Base-by-base conservation (phyloP, 2,888 invertebrate genomes). In the Dioctria linearis region DNA sequence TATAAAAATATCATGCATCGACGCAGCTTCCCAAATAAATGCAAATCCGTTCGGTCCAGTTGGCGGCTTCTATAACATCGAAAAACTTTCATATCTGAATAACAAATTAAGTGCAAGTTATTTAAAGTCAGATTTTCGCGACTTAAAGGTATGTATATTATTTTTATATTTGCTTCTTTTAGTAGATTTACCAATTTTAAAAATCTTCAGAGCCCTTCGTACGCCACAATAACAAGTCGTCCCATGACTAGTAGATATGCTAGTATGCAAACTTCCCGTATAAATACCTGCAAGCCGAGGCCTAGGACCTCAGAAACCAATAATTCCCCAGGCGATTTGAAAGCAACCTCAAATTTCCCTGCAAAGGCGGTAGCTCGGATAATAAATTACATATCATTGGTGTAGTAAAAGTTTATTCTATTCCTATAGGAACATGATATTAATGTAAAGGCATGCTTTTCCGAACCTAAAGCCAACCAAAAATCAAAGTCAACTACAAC, bases 1-100 rank as follows among this genome's bases (percentile, higher is more conserved):
- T 3, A 86, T 90, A 82, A 87, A 90, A 6, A 87, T 90, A 61
- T 86, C 90, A 2, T 84, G 89, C 0, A 86, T 88, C 46, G 90
- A 90, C 65, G 88, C 92, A 5, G 88, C 90, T 40, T 87, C 90
- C 3, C 89, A 90, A 82, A 88, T 93, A 51, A 90, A 90, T 76
- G 88, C 89, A 0, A 91, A 92, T 80, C 92, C 91, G 0, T 92
- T 90, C 84, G 92, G 92, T 1, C 87, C 90, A 39, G 84, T 91
- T 25, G 92, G 91, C 3, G 93, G 92, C 76, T 91, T 93, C 85
- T 93, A 90, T 87, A 93, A 93, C 86, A 92, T 93, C 80, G 88
- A 91, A 83, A 87, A 83, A 65, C 73, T 81, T 0, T 40, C 51
- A 13, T 81, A 84, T 69, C 51, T 83, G 46, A 80, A 75, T 39